Evolutionary conservation across 2,888 invertebrate genomes (phyloP).

Genomic region (Megamerina dolium): DNA sequence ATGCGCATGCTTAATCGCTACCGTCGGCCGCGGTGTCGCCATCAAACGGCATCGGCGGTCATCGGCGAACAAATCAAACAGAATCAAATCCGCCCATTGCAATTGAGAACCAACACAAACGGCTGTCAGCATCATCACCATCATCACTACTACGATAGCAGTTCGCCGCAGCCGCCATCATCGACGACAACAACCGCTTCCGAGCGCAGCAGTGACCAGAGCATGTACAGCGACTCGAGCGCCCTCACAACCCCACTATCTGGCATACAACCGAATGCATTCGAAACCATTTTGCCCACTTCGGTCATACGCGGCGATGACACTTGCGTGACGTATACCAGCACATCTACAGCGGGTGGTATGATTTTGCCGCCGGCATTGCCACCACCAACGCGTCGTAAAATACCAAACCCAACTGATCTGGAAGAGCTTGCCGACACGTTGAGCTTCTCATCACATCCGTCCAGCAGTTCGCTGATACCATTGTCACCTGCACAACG

Average conservation of each 20-base stretch:
- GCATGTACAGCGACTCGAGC: conserved; percentile 24
- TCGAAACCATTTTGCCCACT: conserved; percentile 43
- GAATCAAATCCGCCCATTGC: conserved; percentile 48
- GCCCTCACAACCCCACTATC: conserved; percentile 19
- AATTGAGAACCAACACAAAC: conserved; percentile 25
- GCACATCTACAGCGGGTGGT: conserved; percentile 27
- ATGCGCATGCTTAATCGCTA: conserved; percentile 47
- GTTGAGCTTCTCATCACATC: conserved; percentile 49
- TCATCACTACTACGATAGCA: conserved; percentile 22
- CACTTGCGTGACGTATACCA: conserved; percentile 37
- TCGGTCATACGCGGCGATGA: conserved; percentile 44
- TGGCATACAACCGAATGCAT: conserved; percentile 20
- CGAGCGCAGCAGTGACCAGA: conserved; percentile 31
- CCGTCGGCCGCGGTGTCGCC: conserved; percentile 43
- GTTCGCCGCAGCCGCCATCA: conserved; percentile 26
- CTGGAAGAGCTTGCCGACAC: conserved; percentile 56
- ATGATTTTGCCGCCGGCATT: conserved; percentile 47
- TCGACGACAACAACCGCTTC: conserved; percentile 18
- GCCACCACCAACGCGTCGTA: conserved; percentile 51
- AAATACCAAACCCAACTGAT: conserved; percentile 51
- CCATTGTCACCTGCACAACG: conserved; percentile 25
- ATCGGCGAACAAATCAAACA: conserved; percentile 35
- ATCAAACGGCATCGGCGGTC: conserved; percentile 11
- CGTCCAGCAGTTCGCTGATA: conserved; percentile 12
- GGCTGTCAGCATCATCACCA: conserved; percentile 22